Evolutionary conservation across 2,888 invertebrate species (phyloP).

Genomic region (Scaptomyza tumidula): DNA sequence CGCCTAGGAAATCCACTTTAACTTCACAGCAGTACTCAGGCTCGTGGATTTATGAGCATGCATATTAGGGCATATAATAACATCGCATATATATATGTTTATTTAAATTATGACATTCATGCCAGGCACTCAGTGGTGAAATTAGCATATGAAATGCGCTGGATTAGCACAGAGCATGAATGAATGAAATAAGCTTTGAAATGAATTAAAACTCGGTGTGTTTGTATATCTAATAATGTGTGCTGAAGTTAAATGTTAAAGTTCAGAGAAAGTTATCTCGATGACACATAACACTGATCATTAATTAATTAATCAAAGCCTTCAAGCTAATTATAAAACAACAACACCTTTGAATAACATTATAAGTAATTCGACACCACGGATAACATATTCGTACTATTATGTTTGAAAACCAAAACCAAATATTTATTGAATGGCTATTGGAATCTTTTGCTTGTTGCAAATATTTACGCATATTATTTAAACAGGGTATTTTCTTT

Average conservation of each 20-base stretch:
- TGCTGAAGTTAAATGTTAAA: background rate
- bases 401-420: too few relatives aligned
- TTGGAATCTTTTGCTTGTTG: background rate
- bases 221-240: background rate
- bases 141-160: constrained; percentile 67
- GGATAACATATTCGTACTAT: too few relatives aligned
- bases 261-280: background rate
- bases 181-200: constrained; percentile 18
- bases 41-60: constrained; percentile 46
- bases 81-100: background rate
- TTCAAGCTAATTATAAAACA: background rate
- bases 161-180: constrained; percentile 47
- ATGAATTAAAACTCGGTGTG: constrained; percentile 25
- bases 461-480: background rate
- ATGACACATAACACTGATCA: background rate
- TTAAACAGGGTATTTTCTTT: background rate
- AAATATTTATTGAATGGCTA: too few relatives aligned
- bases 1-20: constrained; percentile 14
- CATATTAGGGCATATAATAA: constrained; percentile 9
- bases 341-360: background rate
- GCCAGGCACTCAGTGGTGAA: constrained; percentile 53
- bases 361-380: background rate
- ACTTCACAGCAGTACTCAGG: constrained; percentile 32
- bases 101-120: constrained; percentile 14
- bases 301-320: background rate